Evolutionary conservation across 2,113 vertebrate genomes (phyloP), one percentile per base, ranked within the genome.

Genomic region (Sinocyclocheilus maitianheensis): DNA sequence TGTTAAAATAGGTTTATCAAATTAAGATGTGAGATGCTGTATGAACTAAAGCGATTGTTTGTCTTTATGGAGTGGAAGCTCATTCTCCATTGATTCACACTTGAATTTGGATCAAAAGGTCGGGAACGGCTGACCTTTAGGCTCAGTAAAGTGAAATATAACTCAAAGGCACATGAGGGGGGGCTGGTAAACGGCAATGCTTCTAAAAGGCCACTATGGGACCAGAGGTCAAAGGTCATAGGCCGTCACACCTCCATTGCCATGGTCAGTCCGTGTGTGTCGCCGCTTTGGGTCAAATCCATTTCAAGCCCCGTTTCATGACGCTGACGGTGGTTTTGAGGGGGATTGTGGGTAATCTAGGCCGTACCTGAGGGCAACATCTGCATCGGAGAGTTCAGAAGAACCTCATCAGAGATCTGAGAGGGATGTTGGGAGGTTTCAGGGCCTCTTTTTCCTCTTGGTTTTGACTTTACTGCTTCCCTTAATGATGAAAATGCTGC

Each of bases 401-500:
- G 88, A 91, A 89, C 92, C 91, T 86, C 89, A 89, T 91, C 89
- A 91, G 89, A 83, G 91, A 86, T 87, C 63, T 26, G 87, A 90
- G 88, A 85, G 77, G 81, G 0, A 22, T 22, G n/a, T n/a, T 9
- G 58, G 58, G 58, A n/a, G 58, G 58, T 60, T 60, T 60, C 58
- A 60, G 75, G 83, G 88, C 90, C 91, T 90, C 89, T 90, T 69
- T 62, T 69, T 34, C 65, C 65, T 67, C 65, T 67, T 14, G 67
- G 51, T 87, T 89, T 91, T 87, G 88, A 90, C 90, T 85, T 93
- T 93, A 94, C 90, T 89, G 85, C 92, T 90, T 88, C 86, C n/a
- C 90, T 89, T 93, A 93, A 94, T 93, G 91, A 93, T 89, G 92
- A 93, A 87, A 93, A 94, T 92, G 94, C 91, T 91, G 67, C 90